Conservation (phyloP, 2,797 vertebrate species). For the Adelosebastes latens region DNA sequence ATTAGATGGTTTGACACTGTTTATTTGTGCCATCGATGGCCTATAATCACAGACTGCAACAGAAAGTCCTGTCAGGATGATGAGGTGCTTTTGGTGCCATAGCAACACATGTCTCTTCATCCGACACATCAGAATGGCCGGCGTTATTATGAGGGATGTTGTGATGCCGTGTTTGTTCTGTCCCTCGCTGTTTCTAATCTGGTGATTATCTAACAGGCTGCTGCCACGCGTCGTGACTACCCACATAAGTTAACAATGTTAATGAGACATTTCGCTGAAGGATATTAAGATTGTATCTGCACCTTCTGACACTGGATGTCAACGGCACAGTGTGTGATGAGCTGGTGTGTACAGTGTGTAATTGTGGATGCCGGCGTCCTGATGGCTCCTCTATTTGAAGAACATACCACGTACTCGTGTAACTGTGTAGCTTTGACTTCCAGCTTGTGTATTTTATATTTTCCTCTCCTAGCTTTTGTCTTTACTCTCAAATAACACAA, state of each 20-base stretch:
- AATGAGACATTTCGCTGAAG: conserved; percentile 64
- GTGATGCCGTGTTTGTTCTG: conserved; percentile 1
- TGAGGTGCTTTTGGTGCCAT: conserved; percentile 5
- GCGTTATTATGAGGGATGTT: neutral
- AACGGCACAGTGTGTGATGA: conserved; percentile 17
- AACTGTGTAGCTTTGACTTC: conserved; percentile 1
- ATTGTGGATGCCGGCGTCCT: conserved; percentile 28
- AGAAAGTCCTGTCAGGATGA: conserved; percentile 22
- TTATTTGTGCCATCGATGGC: conserved; percentile 47
- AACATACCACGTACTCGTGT: conserved; percentile 4
- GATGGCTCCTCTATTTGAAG: conserved; percentile 26
- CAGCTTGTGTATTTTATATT: neutral
- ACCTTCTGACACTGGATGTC: conserved; percentile 54
- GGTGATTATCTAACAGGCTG: conserved; percentile 51
- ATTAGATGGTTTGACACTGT: conserved; percentile 44
- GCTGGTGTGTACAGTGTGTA: conserved; percentile 19
- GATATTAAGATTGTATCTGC: conserved; percentile 54
- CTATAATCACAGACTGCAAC: conserved; percentile 45
- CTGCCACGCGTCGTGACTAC: conserved; percentile 15
- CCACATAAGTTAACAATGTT: conserved; percentile 48
- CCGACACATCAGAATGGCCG: neutral
- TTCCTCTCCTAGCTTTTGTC: neutral
- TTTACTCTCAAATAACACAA: neutral
- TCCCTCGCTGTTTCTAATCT: conserved; percentile 34
- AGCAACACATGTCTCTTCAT: conserved; percentile 22